Evolutionary conservation across 2,113 vertebrate species (phyloP).

Genomic region (Chascanopsetta lugubris): DNA sequence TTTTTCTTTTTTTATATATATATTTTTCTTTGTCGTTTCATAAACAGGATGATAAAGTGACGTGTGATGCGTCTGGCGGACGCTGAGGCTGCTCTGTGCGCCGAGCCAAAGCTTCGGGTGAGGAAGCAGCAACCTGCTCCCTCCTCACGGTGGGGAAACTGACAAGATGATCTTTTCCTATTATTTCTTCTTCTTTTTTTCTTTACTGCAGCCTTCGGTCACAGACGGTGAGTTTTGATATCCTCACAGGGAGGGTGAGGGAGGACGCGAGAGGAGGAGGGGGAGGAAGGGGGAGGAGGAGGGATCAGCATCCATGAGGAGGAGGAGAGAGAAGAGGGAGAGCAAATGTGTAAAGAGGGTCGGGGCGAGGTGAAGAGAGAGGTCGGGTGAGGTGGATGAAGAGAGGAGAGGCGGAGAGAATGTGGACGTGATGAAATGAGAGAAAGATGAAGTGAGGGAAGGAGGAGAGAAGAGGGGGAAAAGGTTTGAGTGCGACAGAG

Average conservation of each 20-base stretch:
- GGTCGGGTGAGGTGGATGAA: not conserved
- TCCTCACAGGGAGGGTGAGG: slow-evolving; percentile 48
- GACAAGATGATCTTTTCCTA: no score
- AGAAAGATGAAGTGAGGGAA: slow-evolving; percentile 19
- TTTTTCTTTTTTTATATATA: no score
- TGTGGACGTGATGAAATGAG: slow-evolving; percentile 17
- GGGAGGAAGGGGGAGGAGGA: not conserved
- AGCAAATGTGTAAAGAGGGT: not conserved
- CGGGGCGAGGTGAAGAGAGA: slow-evolving; percentile 10
- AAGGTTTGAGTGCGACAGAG: not conserved
- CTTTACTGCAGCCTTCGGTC: slow-evolving; percentile 31
- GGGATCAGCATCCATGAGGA: not conserved
- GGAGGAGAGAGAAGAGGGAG: not conserved
- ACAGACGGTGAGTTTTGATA: slow-evolving; percentile 46
- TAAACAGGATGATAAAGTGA: slow-evolving; percentile 43
- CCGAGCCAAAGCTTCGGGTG: slow-evolving; percentile 34
- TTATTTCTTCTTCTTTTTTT: no score
- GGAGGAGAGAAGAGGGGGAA: not conserved
- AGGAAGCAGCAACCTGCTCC: slow-evolving; percentile 48
- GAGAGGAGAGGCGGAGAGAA: slow-evolving; percentile 11
- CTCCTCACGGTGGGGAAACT: slow-evolving; percentile 20
- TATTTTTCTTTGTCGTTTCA: slow-evolving; percentile 14
- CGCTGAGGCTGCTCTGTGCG: slow-evolving; percentile 19
- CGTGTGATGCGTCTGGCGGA: slow-evolving; percentile 31
- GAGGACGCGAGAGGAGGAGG: slow-evolving; percentile 29